A percentile compares a stretch with the other conserved stretches of the same genome.
Evolutionary conservation across 1,140 invertebrate species (phyloP).

Genomic region (Coptotermes formosanus): DNA sequence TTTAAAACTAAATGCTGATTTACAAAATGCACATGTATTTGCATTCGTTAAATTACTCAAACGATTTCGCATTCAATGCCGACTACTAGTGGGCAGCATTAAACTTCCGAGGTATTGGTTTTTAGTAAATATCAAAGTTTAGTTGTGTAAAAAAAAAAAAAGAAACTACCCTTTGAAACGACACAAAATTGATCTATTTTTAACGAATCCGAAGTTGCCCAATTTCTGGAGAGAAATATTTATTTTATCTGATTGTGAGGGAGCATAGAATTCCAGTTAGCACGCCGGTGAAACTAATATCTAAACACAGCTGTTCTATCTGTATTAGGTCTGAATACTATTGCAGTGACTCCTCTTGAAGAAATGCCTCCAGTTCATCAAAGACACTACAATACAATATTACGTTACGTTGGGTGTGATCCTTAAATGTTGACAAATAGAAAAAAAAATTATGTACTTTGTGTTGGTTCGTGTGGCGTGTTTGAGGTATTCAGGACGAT

Average conservation of each 20-base stretch:
- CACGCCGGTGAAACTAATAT: neutral
- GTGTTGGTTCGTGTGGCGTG: too few species aligned
- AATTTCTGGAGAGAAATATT: neutral
- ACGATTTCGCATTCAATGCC: neutral
- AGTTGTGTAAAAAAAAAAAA: neutral
- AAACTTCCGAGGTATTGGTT: neutral
- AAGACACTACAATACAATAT: too few species aligned
- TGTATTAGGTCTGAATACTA: too few species aligned
- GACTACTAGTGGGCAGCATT: neutral
- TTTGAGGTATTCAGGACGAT: too few species aligned
- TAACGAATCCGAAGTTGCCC: neutral
- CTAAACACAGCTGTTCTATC: too few species aligned
- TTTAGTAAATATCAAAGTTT: neutral
- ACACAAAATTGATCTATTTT: neutral
- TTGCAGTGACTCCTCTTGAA: too few species aligned
- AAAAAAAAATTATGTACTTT: too few species aligned
- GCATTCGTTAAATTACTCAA: neutral
- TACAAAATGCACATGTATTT: conserved; percentile 12
- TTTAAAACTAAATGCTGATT: neutral
- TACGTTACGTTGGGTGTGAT: too few species aligned
- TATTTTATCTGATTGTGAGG: neutral
- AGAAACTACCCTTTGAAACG: neutral
- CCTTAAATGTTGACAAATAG: too few species aligned
- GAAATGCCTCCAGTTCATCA: too few species aligned
- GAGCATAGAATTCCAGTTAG: neutral